Base-by-base conservation (phyloP, 2,888 invertebrate genomes). In the Macrophya alboannulata region DNA sequence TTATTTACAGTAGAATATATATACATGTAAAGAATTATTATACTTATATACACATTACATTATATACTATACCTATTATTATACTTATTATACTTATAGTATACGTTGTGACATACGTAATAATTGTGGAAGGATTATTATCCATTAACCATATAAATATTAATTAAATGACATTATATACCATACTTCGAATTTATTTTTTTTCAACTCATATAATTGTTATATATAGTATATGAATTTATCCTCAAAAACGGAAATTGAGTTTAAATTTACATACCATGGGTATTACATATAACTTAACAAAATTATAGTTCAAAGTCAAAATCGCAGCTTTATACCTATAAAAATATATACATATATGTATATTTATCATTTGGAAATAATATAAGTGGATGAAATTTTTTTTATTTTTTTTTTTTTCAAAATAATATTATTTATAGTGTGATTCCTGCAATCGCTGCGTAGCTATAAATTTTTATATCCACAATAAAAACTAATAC, bases 1-100 rank as follows among this genome's bases (percentile, higher is more conserved):
- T 40, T 76, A 74, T 86, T 85, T 86, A 81, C 85, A 86, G 37
- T 77, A 76, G 84, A 74, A 86, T 68, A 84, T 85, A 68, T 83
- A 59, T 86, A 85, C 82, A 79, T 85, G 81, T 86, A 45, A 59
- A 85, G 21, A 65, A 74, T 76, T 86, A 86, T 43, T 86, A 82
- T 86, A 88, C 25, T 55, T 51, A 51, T 48, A 51, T 25, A 77
- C 12, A 79, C 31, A 31, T 31, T 31, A 31, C 31, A 79, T n/a
- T 45, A 43, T 72, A 72, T 43, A 43, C 25, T 31, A 68, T 68
- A 68, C 0, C 12, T 37, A 68, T 48, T 12, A 37, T 68, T 37
- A 12, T 37, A 62, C 17, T 31, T 15, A 10, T n/a, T n/a, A n/a
- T n/a, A n/a, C n/a, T n/a, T n/a, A n/a, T n/a, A n/a, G n/a, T n/a